Base-by-base conservation (phyloP, 2,113 vertebrate species). In the Thamnaconus septentrionalis region DNA sequence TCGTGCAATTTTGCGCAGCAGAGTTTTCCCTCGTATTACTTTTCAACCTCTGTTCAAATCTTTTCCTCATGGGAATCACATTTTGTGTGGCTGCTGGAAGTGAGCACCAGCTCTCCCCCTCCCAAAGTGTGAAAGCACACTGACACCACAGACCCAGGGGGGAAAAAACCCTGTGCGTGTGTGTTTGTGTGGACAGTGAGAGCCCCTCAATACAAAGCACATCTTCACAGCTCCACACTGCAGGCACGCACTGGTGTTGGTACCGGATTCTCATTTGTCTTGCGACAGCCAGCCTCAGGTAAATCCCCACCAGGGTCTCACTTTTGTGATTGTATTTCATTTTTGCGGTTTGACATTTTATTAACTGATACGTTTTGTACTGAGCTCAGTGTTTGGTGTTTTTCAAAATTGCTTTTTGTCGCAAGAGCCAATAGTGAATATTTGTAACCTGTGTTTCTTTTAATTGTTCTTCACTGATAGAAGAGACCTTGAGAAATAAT, bases 251-350 rank as follows among this genome's bases (percentile, higher is more conserved):
- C 60, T 49, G 53, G 60, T 61, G 49, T 75, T 69, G 79, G 57
- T 68, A 56, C 41, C 8, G 79, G 59, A 72, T 69, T 79, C 58
- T 59, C 46, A 12, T 65, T 76, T 78, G 43, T 71, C n/a, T 69
- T 73, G 48, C 40, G 43, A 52, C 69, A 43, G 40, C 59, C 67
- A 67, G 64, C 76, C 63, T 74, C 84, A 90, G 88, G 88, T 90
- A 88, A 84, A 55, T 45, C 46, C 3, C 5, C 10, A 4, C 5
- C 61, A 2, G 48, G 10, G 10, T 50, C n/a, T 5, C 4, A 50
- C 48, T 50, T 50, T 50, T 50, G 1, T 8, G 9, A n/a, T 3
- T n/a, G 10, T 11, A 8, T 50, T 50, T 48, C 47, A 48, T 51
- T 3, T 39, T 6, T 51, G 49, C 12, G 18, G 10, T 2, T 5